Conservation (phyloP, 2,797 vertebrate genomes). For the Pachyuromys duprasi region DNA sequence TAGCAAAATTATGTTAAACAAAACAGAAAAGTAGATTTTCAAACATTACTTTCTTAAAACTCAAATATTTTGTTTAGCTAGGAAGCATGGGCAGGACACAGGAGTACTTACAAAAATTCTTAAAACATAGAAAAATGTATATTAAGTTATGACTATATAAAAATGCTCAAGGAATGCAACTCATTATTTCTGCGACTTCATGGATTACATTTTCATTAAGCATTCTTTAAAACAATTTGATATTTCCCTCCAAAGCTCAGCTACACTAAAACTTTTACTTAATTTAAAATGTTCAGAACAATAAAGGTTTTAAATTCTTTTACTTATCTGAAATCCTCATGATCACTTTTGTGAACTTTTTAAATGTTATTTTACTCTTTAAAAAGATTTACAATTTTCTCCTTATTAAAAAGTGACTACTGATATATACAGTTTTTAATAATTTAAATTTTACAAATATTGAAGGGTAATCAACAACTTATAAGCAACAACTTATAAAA, state of each 20-base stretch:
- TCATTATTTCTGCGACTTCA: slow-evolving; percentile 43
- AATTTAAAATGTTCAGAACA: slow-evolving; percentile 79
- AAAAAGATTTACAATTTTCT: slow-evolving; percentile 12
- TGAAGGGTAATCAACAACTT: neutral
- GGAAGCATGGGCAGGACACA: slow-evolving; percentile 44
- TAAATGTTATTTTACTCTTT: slow-evolving; percentile 59
- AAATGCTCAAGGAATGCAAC: slow-evolving; percentile 67
- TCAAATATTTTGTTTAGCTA: slow-evolving; percentile 40
- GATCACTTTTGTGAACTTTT: slow-evolving; percentile 81
- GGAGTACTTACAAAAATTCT: neutral
- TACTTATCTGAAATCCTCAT: slow-evolving; percentile 84
- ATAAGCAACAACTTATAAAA: neutral
- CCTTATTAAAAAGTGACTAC: neutral
- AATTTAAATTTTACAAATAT: neutral
- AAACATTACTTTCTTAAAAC: slow-evolving; percentile 64
- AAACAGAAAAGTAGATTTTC: slow-evolving; percentile 41
- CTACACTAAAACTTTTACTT: slow-evolving; percentile 51
- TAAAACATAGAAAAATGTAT: slow-evolving; percentile 30
- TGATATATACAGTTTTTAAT: neutral
- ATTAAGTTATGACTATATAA: slow-evolving; percentile 48
- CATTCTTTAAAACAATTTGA: slow-evolving; percentile 54
- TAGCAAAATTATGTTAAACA: slow-evolving; percentile 35
- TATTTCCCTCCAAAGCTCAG: slow-evolving; percentile 16
- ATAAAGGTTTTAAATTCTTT: slow-evolving; percentile 77
- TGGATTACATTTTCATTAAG: slow-evolving; percentile 25